Conservation (phyloP, 2,797 vertebrate genomes). For the Poecilia velifera region DNA sequence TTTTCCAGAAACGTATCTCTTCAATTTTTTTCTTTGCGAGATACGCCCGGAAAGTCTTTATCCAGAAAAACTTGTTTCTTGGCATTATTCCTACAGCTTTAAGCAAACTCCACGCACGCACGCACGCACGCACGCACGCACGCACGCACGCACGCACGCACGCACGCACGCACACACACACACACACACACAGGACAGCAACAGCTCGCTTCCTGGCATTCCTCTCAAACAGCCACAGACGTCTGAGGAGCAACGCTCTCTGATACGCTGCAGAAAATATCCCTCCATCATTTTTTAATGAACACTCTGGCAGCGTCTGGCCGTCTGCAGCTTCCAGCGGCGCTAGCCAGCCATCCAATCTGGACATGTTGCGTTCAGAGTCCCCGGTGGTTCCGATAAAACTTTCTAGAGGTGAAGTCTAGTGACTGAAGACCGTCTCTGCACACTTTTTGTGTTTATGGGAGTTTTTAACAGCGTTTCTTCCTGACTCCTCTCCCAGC, state of each 20-base stretch:
- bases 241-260: not conserved
- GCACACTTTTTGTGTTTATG: not conserved
- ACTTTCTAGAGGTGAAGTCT: not conserved
- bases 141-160: not conserved
- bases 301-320: not conserved
- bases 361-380: not conserved
- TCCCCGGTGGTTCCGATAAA: not conserved
- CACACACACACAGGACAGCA: not conserved
- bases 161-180: not conserved
- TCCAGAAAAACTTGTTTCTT: not conserved
- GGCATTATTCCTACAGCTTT: not conserved
- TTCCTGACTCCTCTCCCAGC: not conserved
- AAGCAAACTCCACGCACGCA: not conserved
- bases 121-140: not conserved
- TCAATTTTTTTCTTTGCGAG: not conserved
- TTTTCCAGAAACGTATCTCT: not conserved
- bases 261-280: not conserved
- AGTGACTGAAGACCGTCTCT: not conserved
- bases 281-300: not conserved
- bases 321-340: not conserved
- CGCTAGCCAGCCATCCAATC: not conserved
- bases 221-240: not conserved
- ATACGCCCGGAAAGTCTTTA: no score
- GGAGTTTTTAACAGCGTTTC: not conserved
- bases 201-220: not conserved